phyloP scores from a whole-genome alignment of 1,140 invertebrate genomes.

The Musca vetustissima region DNA sequence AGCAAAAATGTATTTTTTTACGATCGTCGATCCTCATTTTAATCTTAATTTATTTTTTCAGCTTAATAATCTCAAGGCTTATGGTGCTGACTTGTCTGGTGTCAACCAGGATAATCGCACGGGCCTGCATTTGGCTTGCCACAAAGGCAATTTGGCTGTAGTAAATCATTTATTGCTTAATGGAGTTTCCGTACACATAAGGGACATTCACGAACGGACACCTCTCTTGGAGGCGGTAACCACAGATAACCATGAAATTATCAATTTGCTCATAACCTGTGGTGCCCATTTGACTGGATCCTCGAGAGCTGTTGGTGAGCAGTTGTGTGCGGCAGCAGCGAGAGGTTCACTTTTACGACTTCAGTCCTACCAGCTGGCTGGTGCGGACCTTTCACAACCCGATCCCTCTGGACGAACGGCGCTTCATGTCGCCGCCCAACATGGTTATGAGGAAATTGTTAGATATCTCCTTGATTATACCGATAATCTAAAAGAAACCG shows the following conservation, averaged over 20 bases:
- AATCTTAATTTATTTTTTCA: slow-evolving; percentile 1
- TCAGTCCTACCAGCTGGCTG: slow-evolving; percentile 64
- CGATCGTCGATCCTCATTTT: too few species aligned
- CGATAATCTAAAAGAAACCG: slow-evolving; percentile 47
- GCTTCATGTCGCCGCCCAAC: slow-evolving; percentile 62
- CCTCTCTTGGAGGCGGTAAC: slow-evolving; percentile 67
- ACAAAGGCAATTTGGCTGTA: slow-evolving; percentile 68
- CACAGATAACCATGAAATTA: slow-evolving; percentile 64
- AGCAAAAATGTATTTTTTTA: neutral
- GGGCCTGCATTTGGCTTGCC: slow-evolving; percentile 78
- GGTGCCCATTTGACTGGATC: slow-evolving; percentile 65
- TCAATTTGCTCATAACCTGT: slow-evolving; percentile 63
- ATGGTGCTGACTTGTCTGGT: slow-evolving; percentile 75
- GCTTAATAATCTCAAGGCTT: slow-evolving; percentile 54
- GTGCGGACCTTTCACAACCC: slow-evolving; percentile 63
- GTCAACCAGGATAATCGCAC: slow-evolving; percentile 79
- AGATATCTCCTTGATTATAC: slow-evolving; percentile 57
- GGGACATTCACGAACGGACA: slow-evolving; percentile 60
- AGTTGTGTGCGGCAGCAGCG: slow-evolving; percentile 64
- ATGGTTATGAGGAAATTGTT: slow-evolving; percentile 52
- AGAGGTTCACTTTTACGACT: slow-evolving; percentile 61
- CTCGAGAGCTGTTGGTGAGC: slow-evolving; percentile 59
- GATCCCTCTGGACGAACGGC: slow-evolving; percentile 65
- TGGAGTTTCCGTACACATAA: slow-evolving; percentile 81
- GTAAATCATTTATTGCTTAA: slow-evolving; percentile 76